These are phyloP conservation scores for Drosophila pandora DNA, from an alignment of 1,140 invertebrate species.

Conservation along the genomic window DNA sequence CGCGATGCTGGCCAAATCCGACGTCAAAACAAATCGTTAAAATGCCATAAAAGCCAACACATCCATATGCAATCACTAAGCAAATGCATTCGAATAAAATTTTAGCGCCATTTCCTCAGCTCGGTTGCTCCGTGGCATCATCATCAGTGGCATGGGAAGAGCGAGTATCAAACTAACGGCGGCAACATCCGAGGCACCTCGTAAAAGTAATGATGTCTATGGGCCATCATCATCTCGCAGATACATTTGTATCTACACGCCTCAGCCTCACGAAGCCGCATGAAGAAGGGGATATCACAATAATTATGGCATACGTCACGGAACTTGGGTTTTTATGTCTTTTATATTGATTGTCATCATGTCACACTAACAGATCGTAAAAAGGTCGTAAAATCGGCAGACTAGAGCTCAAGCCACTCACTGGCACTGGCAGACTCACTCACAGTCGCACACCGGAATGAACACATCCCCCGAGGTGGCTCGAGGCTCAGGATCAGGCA, in stretches of 20 bases:
- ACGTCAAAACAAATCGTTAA: conserved; percentile 83
- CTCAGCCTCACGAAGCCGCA: neutral
- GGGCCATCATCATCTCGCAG: conserved; percentile 64
- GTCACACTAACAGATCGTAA: conserved; percentile 83
- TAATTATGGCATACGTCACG: conserved; percentile 83
- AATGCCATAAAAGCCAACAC: conserved; percentile 74
- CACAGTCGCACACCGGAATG: conserved; percentile 27
- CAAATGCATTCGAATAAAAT: conserved; percentile 81
- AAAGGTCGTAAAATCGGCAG: conserved; percentile 78
- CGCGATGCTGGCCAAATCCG: conserved; percentile 62
- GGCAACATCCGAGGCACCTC: conserved; percentile 70
- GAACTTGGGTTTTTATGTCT: conserved; percentile 78
- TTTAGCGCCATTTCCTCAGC: conserved; percentile 75
- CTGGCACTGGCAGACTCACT: neutral
- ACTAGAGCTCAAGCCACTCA: conserved; percentile 19
- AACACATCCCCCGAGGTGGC: conserved; percentile 13
- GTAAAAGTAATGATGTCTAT: conserved; percentile 79
- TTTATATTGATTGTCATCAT: conserved; percentile 82
- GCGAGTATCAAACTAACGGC: conserved; percentile 55
- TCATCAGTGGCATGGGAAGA: conserved; percentile 41
- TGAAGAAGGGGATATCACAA: conserved; percentile 58
- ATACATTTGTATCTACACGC: conserved; percentile 44
- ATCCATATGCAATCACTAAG: conserved; percentile 64
- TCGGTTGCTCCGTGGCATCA: conserved; percentile 47
- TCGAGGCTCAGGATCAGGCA: conserved; percentile 41